These are phyloP conservation scores for Slavum lentiscoides DNA, from an alignment of 2,888 invertebrate species.

Conservation along the genomic window DNA sequence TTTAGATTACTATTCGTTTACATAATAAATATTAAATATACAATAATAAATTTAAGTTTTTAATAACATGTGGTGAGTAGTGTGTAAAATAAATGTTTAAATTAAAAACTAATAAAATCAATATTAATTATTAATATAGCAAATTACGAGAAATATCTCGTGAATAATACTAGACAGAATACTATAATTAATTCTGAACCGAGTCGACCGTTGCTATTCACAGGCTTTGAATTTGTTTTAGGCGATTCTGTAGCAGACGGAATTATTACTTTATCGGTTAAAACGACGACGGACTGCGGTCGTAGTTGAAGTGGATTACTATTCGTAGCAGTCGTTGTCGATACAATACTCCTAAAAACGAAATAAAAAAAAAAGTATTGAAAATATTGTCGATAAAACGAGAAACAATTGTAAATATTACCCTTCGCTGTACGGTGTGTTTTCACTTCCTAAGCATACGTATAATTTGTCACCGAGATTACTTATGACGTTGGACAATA, in stretches of 20 bases:
- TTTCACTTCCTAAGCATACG: constrained; percentile 24
- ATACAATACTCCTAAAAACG: not conserved
- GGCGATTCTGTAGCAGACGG: no score
- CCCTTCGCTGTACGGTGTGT: constrained; percentile 35
- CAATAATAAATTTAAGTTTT: no score
- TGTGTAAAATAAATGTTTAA: no score
- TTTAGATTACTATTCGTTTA: no score
- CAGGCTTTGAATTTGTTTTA: not conserved
- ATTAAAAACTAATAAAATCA: no score
- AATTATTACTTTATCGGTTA: constrained; percentile 9
- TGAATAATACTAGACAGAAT: not conserved
- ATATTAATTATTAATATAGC: no score
- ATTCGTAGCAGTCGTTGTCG: not conserved
- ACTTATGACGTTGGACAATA: not conserved
- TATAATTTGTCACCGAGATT: not conserved
- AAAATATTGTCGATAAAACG: no score
- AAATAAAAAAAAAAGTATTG: not conserved
- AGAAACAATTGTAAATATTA: not conserved
- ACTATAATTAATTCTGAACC: not conserved
- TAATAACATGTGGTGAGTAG: no score
- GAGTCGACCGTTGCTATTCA: no score
- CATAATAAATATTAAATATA: no score
- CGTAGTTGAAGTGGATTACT: not conserved
- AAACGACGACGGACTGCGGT: constrained; percentile 25
- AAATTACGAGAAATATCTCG: no score